These are phyloP conservation scores for Amorpha juglandis DNA, from an alignment of 2,888 invertebrate species.

Conservation along the genomic window DNA sequence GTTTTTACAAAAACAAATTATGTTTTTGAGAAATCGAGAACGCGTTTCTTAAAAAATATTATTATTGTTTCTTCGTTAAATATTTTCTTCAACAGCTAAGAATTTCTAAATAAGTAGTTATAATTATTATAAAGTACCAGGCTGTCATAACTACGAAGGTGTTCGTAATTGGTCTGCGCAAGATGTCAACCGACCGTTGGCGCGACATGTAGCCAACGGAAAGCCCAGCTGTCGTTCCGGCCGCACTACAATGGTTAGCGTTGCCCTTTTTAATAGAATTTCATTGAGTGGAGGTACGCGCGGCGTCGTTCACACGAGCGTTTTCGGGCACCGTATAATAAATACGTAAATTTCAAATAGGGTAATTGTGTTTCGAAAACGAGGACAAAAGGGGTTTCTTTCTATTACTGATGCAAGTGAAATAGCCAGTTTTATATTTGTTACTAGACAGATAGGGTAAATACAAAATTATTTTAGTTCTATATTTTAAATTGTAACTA, in stretches of 20 bases:
- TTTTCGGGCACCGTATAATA: constrained; percentile 4
- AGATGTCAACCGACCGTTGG: constrained; percentile 16
- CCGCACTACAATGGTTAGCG: constrained; percentile 43
- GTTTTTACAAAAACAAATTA: not conserved
- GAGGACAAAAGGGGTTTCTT: not conserved
- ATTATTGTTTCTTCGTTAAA: too few relatives aligned
- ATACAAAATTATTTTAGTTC: too few relatives aligned
- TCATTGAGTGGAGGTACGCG: constrained; percentile 45
- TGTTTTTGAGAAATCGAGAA: not conserved
- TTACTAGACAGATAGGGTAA: too few relatives aligned
- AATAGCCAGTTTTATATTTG: not conserved
- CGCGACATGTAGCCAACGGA: constrained; percentile 45
- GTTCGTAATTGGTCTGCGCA: constrained; percentile 20
- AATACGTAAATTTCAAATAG: constrained; percentile 11
- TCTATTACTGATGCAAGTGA: not conserved
- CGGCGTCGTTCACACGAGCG: constrained; percentile 25
- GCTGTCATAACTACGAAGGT: constrained; percentile 22
- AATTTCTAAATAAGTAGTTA: too few relatives aligned
- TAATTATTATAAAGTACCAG: constrained; percentile 24
- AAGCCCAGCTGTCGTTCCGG: constrained; percentile 58
- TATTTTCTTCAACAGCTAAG: too few relatives aligned
- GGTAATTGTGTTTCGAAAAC: constrained; percentile 6
- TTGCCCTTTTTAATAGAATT: constrained; percentile 62
- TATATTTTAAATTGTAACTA: too few relatives aligned
- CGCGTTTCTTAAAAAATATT: too few relatives aligned